Percentiles rank a stretch among this genome's conserved stretches.
Evolutionary conservation across 1,140 invertebrate species (phyloP).

Genomic region (Lamellibrachia luymesi): DNA sequence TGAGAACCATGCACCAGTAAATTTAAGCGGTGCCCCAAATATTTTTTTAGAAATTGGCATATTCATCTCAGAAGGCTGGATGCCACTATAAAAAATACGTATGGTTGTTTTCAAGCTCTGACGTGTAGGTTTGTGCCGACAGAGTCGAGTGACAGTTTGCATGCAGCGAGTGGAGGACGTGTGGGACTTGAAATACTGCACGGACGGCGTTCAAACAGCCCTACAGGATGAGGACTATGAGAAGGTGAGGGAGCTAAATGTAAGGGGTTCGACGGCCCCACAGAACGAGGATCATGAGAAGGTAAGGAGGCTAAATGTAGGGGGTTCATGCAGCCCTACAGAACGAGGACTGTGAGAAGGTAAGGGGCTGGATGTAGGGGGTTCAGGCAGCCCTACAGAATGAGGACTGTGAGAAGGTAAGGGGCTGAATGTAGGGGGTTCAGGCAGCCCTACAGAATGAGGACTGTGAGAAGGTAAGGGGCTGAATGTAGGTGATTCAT

Average conservation of each 20-base stretch:
- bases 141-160: conserved; percentile 91
- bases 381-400: no score
- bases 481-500: no score
- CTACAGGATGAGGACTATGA: conserved; percentile 78
- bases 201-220: conserved; percentile 89
- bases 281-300: no score
- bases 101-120: background rate
- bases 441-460: no score
- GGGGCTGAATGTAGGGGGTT: no score
- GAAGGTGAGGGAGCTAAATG: conserved; percentile 44
- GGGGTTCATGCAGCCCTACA: no score
- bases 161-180: conserved; percentile 94
- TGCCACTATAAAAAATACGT: background rate
- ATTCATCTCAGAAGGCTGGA: background rate
- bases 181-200: conserved; percentile 91
- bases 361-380: background rate
- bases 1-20: background rate
- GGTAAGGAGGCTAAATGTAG: no score
- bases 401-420: no score
- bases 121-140: conserved; percentile 27
- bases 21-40: background rate
- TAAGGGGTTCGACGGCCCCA: no score
- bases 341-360: no score
- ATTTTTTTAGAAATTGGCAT: background rate
- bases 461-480: no score